Conservation (phyloP, 2,888 invertebrate genomes). For the Macaria liturata region DNA sequence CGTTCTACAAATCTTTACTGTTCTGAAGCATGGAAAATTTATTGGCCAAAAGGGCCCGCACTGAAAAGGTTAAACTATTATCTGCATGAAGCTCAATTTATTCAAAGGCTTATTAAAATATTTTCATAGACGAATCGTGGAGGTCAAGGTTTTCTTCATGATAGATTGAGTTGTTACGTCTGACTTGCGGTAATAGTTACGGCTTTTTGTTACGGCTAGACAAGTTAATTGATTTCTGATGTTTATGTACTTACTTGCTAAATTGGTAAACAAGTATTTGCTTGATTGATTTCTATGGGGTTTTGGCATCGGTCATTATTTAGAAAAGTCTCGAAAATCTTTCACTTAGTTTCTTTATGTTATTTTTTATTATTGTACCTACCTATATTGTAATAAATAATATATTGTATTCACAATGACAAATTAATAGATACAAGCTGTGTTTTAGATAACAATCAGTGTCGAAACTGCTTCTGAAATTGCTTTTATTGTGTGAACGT, state of each 20-base stretch:
- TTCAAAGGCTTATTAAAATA: slow-evolving; percentile 6
- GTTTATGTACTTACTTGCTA: too few species aligned
- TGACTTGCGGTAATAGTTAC: slow-evolving; percentile 27
- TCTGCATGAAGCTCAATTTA: slow-evolving; percentile 8
- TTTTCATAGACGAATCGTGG: slow-evolving; percentile 3
- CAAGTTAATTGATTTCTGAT: slow-evolving; percentile 21
- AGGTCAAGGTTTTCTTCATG: slow-evolving; percentile 30
- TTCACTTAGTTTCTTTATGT: too few species aligned
- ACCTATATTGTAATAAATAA: too few species aligned
- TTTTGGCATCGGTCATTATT: too few species aligned
- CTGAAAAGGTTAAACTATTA: not conserved
- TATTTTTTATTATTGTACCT: too few species aligned
- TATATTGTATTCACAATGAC: slow-evolving; percentile 1
- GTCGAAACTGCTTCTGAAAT: not conserved
- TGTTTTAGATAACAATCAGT: slow-evolving; percentile 12
- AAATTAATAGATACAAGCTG: slow-evolving; percentile 3
- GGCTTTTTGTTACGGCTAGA: slow-evolving; percentile 24
- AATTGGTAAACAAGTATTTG: too few species aligned
- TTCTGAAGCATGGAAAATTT: slow-evolving; percentile 18
- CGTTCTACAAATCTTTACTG: slow-evolving; percentile 19
- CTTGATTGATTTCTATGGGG: too few species aligned
- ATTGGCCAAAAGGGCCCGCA: slow-evolving; percentile 11
- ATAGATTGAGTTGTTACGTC: slow-evolving; percentile 29
- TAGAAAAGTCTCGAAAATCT: too few species aligned
- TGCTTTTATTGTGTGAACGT: slow-evolving; percentile 4